Evolutionary conservation across 2,113 vertebrate species (phyloP).

Genomic region (Crotalus tigris): DNA sequence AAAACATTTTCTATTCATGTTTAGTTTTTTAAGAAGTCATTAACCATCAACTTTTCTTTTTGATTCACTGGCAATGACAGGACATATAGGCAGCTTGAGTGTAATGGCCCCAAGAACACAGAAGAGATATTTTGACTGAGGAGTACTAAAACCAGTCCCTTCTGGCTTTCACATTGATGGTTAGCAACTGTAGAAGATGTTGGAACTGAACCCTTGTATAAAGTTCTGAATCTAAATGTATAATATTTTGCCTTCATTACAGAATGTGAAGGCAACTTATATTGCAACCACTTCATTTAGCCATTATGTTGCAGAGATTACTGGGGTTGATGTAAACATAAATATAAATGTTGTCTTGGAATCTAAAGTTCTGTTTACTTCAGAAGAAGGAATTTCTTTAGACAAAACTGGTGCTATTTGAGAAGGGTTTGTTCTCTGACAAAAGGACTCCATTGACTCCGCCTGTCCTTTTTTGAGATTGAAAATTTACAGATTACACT

Average conservation of each 20-base stretch:
- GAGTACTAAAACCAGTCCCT: background rate
- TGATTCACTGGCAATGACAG: background rate
- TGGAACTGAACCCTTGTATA: background rate
- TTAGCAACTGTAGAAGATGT: background rate
- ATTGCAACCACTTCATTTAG: background rate
- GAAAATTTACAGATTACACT: background rate
- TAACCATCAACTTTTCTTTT: background rate
- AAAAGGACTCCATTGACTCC: background rate
- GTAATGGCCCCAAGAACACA: background rate
- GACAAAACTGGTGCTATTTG: background rate
- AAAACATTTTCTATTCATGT: background rate
- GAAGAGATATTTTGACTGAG: background rate
- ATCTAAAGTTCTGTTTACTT: background rate
- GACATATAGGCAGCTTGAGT: background rate
- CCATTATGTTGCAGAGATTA: background rate
- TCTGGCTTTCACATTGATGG: background rate
- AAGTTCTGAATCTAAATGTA: background rate
- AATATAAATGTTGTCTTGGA: background rate
- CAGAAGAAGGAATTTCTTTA: background rate
- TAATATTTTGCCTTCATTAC: background rate
- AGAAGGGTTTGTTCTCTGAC: background rate
- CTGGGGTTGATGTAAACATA: background rate
- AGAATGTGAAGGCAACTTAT: background rate
- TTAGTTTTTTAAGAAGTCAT: background rate
- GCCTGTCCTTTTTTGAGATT: background rate